Conservation (phyloP, 2,888 invertebrate genomes). For the Trichopria drosophilae region DNA sequence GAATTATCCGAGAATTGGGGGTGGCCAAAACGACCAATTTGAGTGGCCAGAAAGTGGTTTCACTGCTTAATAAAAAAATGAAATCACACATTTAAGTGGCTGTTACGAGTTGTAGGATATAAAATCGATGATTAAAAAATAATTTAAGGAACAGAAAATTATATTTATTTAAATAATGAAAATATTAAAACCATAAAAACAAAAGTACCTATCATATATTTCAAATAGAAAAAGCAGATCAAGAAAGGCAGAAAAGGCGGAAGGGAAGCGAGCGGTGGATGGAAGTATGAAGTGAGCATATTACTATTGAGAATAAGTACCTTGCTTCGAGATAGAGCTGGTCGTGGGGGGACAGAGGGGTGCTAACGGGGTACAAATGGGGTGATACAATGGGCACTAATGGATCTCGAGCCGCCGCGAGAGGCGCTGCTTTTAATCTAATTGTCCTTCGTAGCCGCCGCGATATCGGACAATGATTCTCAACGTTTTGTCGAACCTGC, state of each 20-base stretch:
- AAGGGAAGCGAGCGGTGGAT: constrained; percentile 38
- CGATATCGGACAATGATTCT: constrained; percentile 45
- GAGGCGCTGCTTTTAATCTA: constrained; percentile 60
- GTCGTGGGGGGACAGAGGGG: constrained; percentile 43
- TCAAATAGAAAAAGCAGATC: constrained; percentile 27
- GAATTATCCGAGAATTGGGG: no score
- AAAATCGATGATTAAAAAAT: no score
- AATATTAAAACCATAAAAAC: no score
- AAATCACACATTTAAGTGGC: no score
- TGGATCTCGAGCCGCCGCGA: constrained; percentile 59
- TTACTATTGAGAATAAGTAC: constrained; percentile 60
- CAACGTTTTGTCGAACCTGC: constrained; percentile 23
- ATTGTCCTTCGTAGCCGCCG: constrained; percentile 55
- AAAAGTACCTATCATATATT: no score
- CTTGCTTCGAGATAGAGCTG: constrained; percentile 55
- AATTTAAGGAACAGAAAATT: no score
- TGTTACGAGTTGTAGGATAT: no score
- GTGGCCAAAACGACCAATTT: no score
- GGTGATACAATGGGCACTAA: constrained; percentile 59
- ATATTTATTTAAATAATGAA: no score
- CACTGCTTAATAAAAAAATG: no score
- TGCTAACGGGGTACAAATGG: constrained; percentile 55
- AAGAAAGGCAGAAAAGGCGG: constrained; percentile 11
- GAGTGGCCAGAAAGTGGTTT: no score
- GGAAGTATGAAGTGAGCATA: constrained; percentile 58